Base-by-base conservation (phyloP, 2,797 vertebrate genomes). In the Sciurus vulgaris region DNA sequence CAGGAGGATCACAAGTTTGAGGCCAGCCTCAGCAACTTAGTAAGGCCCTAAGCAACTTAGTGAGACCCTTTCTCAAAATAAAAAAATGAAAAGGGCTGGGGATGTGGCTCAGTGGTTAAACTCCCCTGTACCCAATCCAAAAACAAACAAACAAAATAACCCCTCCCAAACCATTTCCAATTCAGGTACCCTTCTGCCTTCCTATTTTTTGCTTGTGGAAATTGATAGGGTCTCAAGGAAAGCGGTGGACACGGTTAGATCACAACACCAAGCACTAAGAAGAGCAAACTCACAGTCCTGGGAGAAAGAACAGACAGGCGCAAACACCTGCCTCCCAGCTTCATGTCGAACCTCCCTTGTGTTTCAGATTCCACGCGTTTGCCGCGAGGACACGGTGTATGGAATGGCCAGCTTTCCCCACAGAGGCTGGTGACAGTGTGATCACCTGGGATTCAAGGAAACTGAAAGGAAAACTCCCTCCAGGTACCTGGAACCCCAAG, bases 331-430 rank as follows among this genome's bases (percentile, higher is more conserved):
- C 33, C 33, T 8, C 3, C 13, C 33, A 30, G 28, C 38, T 81
- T 96, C 20, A 95, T 2, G 3, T 11, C 30, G 41, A 41, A 5
- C 26, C 41, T 59, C 38, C 74, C 59, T 97, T 95, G 0, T 94
- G 3, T 97, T 98, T 91, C 97, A 99, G 99, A 97, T 99, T 98
- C 97, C 98, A 99, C 69, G 98, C 98, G 63, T 99, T 99, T 97
- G 97, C 95, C 47, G 98, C 97, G 96, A 98, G 98, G 96, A 98
- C 86, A 49, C 94, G 96, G 44, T 96, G 73, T 7, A 28, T 78
- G 86, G 93, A 84, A 91, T 93, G 97, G 82, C 54, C 97, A 73
- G 91, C 47, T 14, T 59, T 72, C 76, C 33, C 84, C 92, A n/a
- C 74, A 44, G 96, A 97, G 51, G 96, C 98, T 65, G 96, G 79